Conservation (phyloP, 1,140 invertebrate genomes). For the Ceratosolen fusciceps region DNA sequence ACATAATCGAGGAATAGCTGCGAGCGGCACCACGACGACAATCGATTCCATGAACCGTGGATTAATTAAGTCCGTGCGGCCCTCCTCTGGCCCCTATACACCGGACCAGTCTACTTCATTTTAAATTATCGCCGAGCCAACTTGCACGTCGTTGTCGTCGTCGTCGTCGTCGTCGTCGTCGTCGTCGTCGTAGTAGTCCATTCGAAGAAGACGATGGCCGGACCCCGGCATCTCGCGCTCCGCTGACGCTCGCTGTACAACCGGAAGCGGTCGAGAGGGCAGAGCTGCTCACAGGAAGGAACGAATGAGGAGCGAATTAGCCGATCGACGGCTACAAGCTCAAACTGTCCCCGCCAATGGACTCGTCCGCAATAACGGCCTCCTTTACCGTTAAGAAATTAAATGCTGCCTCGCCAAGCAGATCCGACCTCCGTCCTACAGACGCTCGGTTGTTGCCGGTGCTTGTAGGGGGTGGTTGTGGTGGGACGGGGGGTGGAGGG, state of each 20-base stretch:
- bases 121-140: no score
- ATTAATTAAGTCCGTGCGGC: neutral
- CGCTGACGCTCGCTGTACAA: neutral
- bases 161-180: no score
- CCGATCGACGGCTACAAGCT: neutral
- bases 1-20: neutral
- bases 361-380: neutral
- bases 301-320: constrained; percentile 35
- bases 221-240: no score
- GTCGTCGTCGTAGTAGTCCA: no score
- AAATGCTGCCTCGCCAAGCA: neutral
- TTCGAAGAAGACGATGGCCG: no score
- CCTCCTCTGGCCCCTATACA: neutral
- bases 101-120: neutral
- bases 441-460: no score
- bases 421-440: no score
- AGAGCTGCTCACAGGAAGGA: constrained; percentile 37
- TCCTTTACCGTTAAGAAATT: neutral
- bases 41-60: neutral
- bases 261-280: constrained; percentile 7
- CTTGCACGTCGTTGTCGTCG: no score
- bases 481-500: no score
- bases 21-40: neutral
- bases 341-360: neutral
- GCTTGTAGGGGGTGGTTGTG: no score